A percentile compares a stretch with the other conserved stretches of the same genome.
phyloP scores from a whole-genome alignment of 2,113 vertebrate genomes.

The Podarcis cretensis region DNA sequence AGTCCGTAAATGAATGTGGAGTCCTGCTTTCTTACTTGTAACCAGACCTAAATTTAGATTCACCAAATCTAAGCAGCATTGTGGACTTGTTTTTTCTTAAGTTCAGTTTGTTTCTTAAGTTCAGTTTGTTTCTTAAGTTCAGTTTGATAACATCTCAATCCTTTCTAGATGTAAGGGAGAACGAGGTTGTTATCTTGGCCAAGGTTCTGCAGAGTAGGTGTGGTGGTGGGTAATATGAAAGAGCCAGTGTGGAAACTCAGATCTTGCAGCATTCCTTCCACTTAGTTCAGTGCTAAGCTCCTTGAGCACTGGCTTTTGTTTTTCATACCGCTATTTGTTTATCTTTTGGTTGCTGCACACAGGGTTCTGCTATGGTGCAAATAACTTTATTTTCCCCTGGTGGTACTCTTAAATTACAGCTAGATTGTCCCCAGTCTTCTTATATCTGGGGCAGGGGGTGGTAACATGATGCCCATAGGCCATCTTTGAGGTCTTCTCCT shows the following conservation, averaged over 20 bases:
- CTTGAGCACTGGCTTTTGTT: neutral
- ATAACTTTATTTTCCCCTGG: no score
- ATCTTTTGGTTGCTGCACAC: no score
- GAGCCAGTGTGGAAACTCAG: neutral
- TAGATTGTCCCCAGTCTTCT: no score
- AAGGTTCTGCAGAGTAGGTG: neutral
- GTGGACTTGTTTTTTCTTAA: neutral
- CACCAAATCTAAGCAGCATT: neutral
- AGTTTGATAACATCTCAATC: neutral
- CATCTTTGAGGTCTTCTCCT: no score
- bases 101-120: neutral
- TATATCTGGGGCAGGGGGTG: no score
- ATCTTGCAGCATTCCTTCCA: neutral
- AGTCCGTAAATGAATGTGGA: neutral
- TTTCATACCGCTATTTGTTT: neutral
- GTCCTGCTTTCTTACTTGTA: no score
- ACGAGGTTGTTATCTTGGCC: neutral
- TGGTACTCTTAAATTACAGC: no score
- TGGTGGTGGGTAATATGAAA: neutral
- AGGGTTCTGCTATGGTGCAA: no score
- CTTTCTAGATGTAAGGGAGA: neutral
- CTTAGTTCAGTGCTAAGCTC: neutral
- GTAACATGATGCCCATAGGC: no score
- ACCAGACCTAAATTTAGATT: neutral
- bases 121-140: neutral